phyloP scores from a whole-genome alignment of 2,113 vertebrate species.

The Dermatemys mawii region DNA sequence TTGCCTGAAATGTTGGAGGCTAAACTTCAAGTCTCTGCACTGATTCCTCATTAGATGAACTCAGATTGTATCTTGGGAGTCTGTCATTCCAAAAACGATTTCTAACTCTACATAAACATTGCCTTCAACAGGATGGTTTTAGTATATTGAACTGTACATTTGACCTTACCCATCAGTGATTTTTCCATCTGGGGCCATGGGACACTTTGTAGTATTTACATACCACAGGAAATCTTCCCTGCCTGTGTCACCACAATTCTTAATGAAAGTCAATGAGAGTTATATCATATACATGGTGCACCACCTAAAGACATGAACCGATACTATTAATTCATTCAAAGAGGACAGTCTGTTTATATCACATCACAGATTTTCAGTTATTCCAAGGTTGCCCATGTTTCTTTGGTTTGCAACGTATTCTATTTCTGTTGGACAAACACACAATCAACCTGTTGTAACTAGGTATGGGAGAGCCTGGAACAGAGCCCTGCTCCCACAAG shows the following conservation, averaged over 20 bases:
- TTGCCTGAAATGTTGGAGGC: not conserved
- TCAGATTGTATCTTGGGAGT: accelerated
- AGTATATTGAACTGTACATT: not conserved
- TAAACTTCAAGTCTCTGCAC: not conserved
- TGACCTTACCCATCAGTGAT: not conserved
- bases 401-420: not conserved
- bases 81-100: not conserved
- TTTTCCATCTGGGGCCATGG: not conserved
- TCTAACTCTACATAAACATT: not conserved
- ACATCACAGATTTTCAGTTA: conserved; percentile 3
- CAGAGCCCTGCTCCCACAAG: conserved; percentile 51
- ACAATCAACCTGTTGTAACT: not conserved
- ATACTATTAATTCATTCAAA: conserved; percentile 20
- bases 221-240: not conserved
- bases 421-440: not conserved
- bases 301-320: not conserved
- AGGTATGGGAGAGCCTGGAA: conserved; percentile 39
- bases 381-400: conserved; percentile 44
- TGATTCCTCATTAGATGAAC: not conserved
- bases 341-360: conserved; percentile 51
- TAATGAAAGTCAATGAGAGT: not conserved
- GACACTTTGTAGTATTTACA: not conserved
- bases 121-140: accelerated
- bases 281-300: not conserved
- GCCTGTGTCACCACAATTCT: conserved; percentile 21